Evolutionary conservation across 2,113 vertebrate genomes (phyloP), one percentile per base, ranked within the genome.

Genomic region (Pomatorhinus ruficollis): DNA sequence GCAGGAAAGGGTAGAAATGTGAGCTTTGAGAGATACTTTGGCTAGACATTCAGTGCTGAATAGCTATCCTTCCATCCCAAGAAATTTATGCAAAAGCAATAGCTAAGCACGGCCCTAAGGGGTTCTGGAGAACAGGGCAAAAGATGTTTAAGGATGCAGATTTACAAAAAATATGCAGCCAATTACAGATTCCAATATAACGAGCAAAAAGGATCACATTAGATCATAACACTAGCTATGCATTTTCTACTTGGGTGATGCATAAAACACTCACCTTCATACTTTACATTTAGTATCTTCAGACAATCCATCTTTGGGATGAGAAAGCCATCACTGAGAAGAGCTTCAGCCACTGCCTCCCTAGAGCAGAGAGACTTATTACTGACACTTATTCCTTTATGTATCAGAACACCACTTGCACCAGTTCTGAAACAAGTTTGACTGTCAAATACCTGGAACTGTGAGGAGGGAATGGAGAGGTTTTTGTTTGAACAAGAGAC

Each of bases 281-380:
- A 91, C 8, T 98, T 95, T 68, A 99, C 98, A 94, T 98, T 98
- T 57, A 99, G 96, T 63, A 98, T 98, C 56, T 98, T 98, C 93
- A 99, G 97, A 86, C 99, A 99, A 61, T 99, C 99, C 44, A 83
- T 57, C 7, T 99, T 99, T 17, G 99, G 99, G 91, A 99, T 98
- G 70, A 99, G 97, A 79, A 99, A 99, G 37, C 99, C 99, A 19
- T 99, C 99, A 64, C 98, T 98, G 50, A 99, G 70, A 94, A 99
- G 94, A 76, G 97, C 98, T 57, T 98, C 98, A 37, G 98, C 90
- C 79, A 99, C 96, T 80, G 97, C 33, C 18, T 98, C 98, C 89
- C 98, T 98, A 77, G 72, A 95, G 80, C 18, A 95, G 56, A 93
- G 22, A 87, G 9, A 35, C 28, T 56, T 33, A 50, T 95, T 88